A percentile compares a stretch with the other conserved stretches of the same genome.
Conservation (phyloP, 2,888 invertebrate genomes). For the Junonia oenone region DNA sequence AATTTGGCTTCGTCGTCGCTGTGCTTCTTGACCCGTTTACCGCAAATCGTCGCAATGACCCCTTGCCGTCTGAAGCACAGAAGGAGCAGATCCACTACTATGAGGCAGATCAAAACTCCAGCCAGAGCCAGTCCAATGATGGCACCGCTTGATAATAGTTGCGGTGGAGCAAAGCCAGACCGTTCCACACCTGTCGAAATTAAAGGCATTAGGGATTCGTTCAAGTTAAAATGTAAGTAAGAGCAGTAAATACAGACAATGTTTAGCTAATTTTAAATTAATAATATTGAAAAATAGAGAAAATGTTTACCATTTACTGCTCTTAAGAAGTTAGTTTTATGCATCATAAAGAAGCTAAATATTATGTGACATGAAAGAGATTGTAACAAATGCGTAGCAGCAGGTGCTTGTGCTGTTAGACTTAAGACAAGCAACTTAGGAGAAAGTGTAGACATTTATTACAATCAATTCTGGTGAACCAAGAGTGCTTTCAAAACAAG, state of each 20-base stretch:
- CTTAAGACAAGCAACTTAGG: not conserved
- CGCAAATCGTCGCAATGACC: slow-evolving; percentile 84
- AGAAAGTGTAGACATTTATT: slow-evolving; percentile 48
- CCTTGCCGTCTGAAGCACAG: slow-evolving; percentile 84
- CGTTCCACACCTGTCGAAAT: slow-evolving; percentile 65
- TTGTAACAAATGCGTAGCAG: slow-evolving; percentile 59
- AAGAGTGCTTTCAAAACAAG: slow-evolving; percentile 71
- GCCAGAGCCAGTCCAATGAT: slow-evolving; percentile 93
- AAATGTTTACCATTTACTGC: slow-evolving; percentile 51
- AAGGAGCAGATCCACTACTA: slow-evolving; percentile 92
- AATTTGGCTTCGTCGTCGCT: slow-evolving; percentile 91
- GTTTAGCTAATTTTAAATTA: slow-evolving; percentile 7
- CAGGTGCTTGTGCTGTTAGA: slow-evolving; percentile 35
- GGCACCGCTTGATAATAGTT: slow-evolving; percentile 84
- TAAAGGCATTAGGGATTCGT: slow-evolving; percentile 30
- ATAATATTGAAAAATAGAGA: slow-evolving; percentile 4
- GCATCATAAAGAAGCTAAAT: slow-evolving; percentile 65
- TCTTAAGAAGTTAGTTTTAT: slow-evolving; percentile 63
- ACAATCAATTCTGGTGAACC: slow-evolving; percentile 58
- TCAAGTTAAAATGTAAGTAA: slow-evolving; percentile 24
- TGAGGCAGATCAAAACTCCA: slow-evolving; percentile 87
- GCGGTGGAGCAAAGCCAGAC: slow-evolving; percentile 68
- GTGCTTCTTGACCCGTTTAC: slow-evolving; percentile 83
- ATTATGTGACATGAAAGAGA: slow-evolving; percentile 66
- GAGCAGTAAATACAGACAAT: slow-evolving; percentile 52